Percentiles rank a stretch among this genome's conserved stretches.
Evolutionary conservation across 1,140 invertebrate genomes (phyloP).

Genomic region (Atta texana): DNA sequence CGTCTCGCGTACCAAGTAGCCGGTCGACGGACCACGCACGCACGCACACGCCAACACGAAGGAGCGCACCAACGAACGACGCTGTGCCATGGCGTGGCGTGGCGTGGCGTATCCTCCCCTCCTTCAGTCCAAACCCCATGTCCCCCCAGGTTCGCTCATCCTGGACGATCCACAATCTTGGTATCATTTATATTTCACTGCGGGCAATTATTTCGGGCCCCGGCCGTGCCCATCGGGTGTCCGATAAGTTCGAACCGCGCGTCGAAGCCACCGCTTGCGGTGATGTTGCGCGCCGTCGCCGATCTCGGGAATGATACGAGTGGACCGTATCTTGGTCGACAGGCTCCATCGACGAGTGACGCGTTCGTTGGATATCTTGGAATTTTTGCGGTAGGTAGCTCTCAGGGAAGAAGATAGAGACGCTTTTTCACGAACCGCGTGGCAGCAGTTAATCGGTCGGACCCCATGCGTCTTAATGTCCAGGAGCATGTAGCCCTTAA

Average conservation of each 20-base stretch:
- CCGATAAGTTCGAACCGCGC: slow-evolving; percentile 73
- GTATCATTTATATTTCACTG: slow-evolving; percentile 83
- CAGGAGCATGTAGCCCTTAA: slow-evolving; percentile 23
- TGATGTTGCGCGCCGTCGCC: slow-evolving; percentile 36
- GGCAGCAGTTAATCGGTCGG: slow-evolving; percentile 7
- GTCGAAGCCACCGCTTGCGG: slow-evolving; percentile 60
- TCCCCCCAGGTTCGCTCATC: slow-evolving; percentile 13
- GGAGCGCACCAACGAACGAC: slow-evolving; percentile 53
- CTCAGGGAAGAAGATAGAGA: slow-evolving; percentile 43
- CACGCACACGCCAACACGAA: slow-evolving; percentile 49
- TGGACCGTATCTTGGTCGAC: slow-evolving; percentile 6
- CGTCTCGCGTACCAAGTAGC: slow-evolving; percentile 86
- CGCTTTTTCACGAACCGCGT: slow-evolving; percentile 20
- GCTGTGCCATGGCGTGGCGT: slow-evolving; percentile 28
- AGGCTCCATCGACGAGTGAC: slow-evolving; percentile 7
- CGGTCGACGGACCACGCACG: slow-evolving; percentile 67
- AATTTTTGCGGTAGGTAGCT: slow-evolving; percentile 13
- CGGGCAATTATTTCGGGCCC: slow-evolving; percentile 82
- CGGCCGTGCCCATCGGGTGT: slow-evolving; percentile 79
- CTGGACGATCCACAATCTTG: slow-evolving; percentile 79
- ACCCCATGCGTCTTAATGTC: not conserved
- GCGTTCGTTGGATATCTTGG: not conserved
- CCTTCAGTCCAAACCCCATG: no score
- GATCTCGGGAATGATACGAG: slow-evolving; percentile 46
- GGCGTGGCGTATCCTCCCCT: slow-evolving; percentile 22